A percentile compares a stretch with the other conserved stretches of the same genome.
phyloP scores from a whole-genome alignment of 2,113 vertebrate species.

The Hydropotes inermis region DNA sequence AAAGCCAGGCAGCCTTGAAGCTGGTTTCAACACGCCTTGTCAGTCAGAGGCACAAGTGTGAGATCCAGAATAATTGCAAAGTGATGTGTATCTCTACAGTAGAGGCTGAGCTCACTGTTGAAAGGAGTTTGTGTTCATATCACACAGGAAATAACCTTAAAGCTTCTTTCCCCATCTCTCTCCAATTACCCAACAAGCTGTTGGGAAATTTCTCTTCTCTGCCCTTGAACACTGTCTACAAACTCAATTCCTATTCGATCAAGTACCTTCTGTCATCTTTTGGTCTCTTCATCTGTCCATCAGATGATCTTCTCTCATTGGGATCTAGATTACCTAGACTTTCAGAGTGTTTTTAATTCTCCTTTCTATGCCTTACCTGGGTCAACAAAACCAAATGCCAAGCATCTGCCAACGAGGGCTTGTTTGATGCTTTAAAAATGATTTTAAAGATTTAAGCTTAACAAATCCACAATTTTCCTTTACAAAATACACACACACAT shows the following conservation, averaged over 20 bases:
- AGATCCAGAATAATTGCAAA: not conserved
- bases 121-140: not conserved
- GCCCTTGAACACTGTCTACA: not conserved
- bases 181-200: not conserved
- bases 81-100: not conserved
- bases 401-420: not conserved
- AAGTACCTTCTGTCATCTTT: not conserved
- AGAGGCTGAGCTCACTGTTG: not conserved
- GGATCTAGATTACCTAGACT: not conserved
- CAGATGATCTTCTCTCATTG: not conserved
- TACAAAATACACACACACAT: not conserved
- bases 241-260: not conserved
- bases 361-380: not conserved
- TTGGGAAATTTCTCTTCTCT: not conserved
- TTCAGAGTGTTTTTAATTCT: not conserved
- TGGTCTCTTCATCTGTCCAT: not conserved
- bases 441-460: not conserved
- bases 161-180: not conserved
- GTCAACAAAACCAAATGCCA: not conserved
- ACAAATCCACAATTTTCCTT: not conserved
- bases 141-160: not conserved
- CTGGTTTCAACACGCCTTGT: not conserved
- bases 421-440: not conserved
- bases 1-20: not conserved
- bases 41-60: not conserved